Percentiles rank a stretch among this genome's conserved stretches.
Conservation (phyloP, 1,140 invertebrate species). For the Vollenhovia emeryi region DNA sequence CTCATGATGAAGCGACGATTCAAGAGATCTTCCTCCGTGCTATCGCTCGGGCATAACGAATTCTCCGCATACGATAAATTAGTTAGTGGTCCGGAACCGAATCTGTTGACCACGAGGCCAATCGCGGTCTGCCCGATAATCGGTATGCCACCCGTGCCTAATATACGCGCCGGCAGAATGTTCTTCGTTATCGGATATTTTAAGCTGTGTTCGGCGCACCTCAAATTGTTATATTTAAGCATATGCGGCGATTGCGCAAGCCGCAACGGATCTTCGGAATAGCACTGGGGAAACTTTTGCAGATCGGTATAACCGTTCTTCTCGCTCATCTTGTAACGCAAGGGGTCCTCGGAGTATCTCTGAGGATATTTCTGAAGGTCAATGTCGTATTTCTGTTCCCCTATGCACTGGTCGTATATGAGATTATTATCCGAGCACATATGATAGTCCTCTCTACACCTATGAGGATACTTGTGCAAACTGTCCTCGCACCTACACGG, state of each 20-base stretch:
- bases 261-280: conserved; percentile 79
- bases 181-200: conserved; percentile 77
- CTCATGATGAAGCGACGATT: conserved; percentile 78
- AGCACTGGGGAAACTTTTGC: conserved; percentile 80
- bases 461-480: conserved; percentile 82
- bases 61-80: conserved; percentile 74
- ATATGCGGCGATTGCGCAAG: conserved; percentile 72
- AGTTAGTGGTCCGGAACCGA: conserved; percentile 79
- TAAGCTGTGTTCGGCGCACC: conserved; percentile 76
- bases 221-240: conserved; percentile 78
- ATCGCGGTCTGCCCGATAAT: conserved; percentile 82
- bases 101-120: conserved; percentile 81
- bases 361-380: conserved; percentile 81
- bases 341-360: conserved; percentile 77
- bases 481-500: conserved; percentile 80
- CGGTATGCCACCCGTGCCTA: conserved; percentile 78
- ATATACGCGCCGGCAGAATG: conserved; percentile 74
- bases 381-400: conserved; percentile 75
- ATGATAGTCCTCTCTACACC: conserved; percentile 81
- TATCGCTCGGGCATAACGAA: conserved; percentile 71
- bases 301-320: conserved; percentile 74
- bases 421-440: conserved; percentile 81
- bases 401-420: conserved; percentile 75
- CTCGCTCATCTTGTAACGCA: conserved; percentile 68
- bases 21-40: conserved; percentile 76